Conservation (phyloP, 35 echinoderm and acorn worm genomes). For the Strongylocentrotus purpuratus region DNA sequence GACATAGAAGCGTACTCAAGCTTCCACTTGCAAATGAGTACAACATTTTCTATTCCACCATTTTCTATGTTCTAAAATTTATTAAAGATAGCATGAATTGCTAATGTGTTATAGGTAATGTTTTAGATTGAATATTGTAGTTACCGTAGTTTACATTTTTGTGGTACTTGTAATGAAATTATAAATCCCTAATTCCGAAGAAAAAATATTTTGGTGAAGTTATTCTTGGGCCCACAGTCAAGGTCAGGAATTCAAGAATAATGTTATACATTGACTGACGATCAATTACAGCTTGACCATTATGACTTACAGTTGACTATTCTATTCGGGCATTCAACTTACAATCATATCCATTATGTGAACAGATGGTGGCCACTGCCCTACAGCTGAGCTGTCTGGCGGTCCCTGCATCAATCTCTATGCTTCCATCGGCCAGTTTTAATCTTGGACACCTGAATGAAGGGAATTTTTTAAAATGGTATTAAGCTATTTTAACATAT, state of each 20-base stretch:
- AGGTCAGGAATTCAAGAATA: too few relatives aligned
- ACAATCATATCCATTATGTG: slow-evolving; percentile 92
- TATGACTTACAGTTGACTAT: too few relatives aligned
- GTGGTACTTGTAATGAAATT: too few relatives aligned
- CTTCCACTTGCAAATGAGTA: background rate
- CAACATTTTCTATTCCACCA: background rate
- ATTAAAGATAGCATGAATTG: too few relatives aligned
- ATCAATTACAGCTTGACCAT: too few relatives aligned
- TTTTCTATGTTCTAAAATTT: background rate
- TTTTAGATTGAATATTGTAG: too few relatives aligned
- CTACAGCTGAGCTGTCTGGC: slow-evolving; percentile 72
- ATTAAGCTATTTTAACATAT: background rate
- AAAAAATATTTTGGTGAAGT: too few relatives aligned
- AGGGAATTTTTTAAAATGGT: background rate
- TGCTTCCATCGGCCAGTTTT: slow-evolving; percentile 60
- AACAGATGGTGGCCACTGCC: slow-evolving; percentile 86
- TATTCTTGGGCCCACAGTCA: too few relatives aligned
- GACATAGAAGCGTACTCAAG: background rate
- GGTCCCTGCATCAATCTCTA: slow-evolving; percentile 67
- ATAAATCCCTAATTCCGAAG: too few relatives aligned
- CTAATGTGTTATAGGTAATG: too few relatives aligned
- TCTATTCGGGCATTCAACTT: slow-evolving; percentile 16
- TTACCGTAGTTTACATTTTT: too few relatives aligned
- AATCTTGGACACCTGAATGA: slow-evolving; percentile 59
- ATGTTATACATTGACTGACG: too few relatives aligned